Evolutionary conservation across 2,797 vertebrate genomes (phyloP).

Genomic region (Corythornis leucogaster): DNA sequence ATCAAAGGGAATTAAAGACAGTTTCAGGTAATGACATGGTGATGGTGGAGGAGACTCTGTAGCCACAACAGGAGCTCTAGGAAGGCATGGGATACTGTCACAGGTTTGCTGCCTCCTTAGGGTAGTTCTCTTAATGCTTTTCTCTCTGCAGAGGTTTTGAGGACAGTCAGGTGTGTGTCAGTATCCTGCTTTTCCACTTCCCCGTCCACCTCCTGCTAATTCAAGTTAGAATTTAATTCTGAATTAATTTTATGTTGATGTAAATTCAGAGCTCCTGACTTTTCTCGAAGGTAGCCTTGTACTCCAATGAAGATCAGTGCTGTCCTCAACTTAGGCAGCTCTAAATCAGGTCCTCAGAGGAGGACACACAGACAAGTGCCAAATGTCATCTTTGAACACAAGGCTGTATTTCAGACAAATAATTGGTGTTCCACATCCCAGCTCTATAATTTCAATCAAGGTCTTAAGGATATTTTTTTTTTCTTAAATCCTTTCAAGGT

Average conservation of each 20-base stretch:
- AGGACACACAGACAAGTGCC: not conserved
- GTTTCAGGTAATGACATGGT: not conserved
- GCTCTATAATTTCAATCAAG: not conserved
- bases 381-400: not conserved
- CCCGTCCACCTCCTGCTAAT: not conserved
- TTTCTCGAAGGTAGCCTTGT: not conserved
- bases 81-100: not conserved
- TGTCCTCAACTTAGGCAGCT: not conserved
- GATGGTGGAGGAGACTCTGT: not conserved
- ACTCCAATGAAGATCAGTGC: not conserved
- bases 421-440: not conserved
- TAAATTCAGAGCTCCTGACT: not conserved
- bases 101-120: not conserved
- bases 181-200: not conserved
- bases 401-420: not conserved
- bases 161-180: not conserved
- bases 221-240: not conserved
- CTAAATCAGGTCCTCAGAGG: not conserved
- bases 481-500: not conserved
- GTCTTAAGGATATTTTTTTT: not conserved
- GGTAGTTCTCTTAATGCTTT: not conserved
- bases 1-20: not conserved
- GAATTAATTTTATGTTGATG: not conserved
- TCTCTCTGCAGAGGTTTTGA: not conserved
- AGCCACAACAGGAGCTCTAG: not conserved